These are phyloP conservation scores for Tachina grossa DNA, from an alignment of 2,888 invertebrate genomes.

Conservation along the genomic window DNA sequence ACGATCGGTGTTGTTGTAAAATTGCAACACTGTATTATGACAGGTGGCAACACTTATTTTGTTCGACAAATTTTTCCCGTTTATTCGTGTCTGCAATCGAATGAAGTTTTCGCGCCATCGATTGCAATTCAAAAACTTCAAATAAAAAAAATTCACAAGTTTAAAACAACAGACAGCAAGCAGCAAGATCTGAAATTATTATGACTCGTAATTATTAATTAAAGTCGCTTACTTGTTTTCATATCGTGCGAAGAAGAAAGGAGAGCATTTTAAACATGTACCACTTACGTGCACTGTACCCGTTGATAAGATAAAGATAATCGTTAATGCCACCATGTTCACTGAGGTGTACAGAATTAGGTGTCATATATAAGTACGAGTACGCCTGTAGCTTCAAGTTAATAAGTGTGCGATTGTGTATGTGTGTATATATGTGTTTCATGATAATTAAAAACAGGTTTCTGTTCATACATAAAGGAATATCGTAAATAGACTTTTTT, in stretches of 20 bases:
- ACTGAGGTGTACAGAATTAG: slow-evolving; percentile 62
- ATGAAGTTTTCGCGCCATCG: slow-evolving; percentile 63
- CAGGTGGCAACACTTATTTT: slow-evolving; percentile 73
- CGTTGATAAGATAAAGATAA: slow-evolving; percentile 47
- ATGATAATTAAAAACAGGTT: slow-evolving; percentile 3
- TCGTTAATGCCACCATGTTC: slow-evolving; percentile 41
- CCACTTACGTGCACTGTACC: slow-evolving; percentile 4
- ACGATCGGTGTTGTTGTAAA: slow-evolving; percentile 29
- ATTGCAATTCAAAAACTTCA: slow-evolving; percentile 8
- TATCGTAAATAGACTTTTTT: background rate
- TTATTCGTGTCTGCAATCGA: slow-evolving; percentile 42
- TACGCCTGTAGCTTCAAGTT: background rate
- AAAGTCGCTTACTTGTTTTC: slow-evolving; percentile 44
- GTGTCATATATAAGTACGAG: slow-evolving; percentile 47
- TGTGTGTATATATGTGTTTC: slow-evolving; percentile 7
- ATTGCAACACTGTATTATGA: slow-evolving; percentile 68
- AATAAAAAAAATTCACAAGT: slow-evolving; percentile 2
- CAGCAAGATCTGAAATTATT: slow-evolving; percentile 47
- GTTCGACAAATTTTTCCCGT: slow-evolving; percentile 42
- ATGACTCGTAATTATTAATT: slow-evolving; percentile 58
- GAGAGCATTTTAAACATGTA: background rate
- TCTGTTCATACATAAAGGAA: background rate
- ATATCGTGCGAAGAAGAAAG: background rate
- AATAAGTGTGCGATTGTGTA: background rate
- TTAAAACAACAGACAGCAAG: slow-evolving; percentile 3